These are phyloP conservation scores for Meloidogyne exigua DNA, from an alignment of 1,140 invertebrate species.

Conservation along the genomic window DNA sequence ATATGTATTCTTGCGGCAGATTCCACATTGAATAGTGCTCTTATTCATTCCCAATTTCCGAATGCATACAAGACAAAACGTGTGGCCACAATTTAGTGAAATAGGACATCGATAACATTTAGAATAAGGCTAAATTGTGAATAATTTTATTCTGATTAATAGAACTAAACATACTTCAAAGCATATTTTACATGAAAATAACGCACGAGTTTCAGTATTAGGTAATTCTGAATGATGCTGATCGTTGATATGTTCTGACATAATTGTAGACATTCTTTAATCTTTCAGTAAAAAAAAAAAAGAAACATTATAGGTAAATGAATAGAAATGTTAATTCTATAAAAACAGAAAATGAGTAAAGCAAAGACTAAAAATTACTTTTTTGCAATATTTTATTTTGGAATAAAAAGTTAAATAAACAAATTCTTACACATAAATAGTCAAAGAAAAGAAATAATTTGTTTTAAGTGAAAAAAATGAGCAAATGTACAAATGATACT, in stretches of 20 bases:
- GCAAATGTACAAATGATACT: neutral
- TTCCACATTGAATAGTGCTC: slow-evolving; percentile 22
- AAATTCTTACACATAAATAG: neutral
- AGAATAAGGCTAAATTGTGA: slow-evolving; percentile 23
- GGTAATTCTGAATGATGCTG: neutral
- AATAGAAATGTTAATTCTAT: neutral
- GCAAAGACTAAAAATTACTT: neutral
- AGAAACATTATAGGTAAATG: neutral
- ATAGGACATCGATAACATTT: slow-evolving; percentile 22
- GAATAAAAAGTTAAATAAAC: neutral
- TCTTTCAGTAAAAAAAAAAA: neutral
- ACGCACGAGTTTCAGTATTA: neutral
- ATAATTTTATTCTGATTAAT: neutral
- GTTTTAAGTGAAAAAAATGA: neutral
- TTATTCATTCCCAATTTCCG: slow-evolving; percentile 7
- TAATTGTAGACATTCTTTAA: neutral
- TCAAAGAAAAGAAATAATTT: neutral
- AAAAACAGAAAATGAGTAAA: neutral
- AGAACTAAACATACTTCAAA: neutral
- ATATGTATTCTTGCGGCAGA: slow-evolving; percentile 26
- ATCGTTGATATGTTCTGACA: neutral
- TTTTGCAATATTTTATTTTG: neutral
- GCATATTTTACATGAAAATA: neutral
- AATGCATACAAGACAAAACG: slow-evolving; percentile 22
- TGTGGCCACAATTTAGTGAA: slow-evolving; percentile 33